Conservation (phyloP, 2,113 vertebrate genomes). For the Burhinus bistriatus region DNA sequence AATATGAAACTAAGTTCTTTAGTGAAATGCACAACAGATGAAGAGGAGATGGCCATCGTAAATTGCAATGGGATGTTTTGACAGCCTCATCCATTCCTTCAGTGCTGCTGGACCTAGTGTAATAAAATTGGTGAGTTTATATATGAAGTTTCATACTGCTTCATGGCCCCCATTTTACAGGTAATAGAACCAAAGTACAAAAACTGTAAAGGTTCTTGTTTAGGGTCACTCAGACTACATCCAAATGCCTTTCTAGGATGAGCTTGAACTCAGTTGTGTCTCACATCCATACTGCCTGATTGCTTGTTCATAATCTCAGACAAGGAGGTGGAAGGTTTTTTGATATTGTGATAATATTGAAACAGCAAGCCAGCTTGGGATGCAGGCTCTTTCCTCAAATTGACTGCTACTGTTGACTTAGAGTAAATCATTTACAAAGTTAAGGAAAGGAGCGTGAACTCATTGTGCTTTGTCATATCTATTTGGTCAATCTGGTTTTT, state of each 20-base stretch:
- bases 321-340: neutral
- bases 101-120: neutral
- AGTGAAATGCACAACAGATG: neutral
- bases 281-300: neutral
- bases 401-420: neutral
- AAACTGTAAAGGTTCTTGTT: neutral
- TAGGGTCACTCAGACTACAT: neutral
- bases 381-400: neutral
- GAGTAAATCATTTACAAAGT: neutral
- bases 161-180: neutral
- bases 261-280: neutral
- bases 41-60: neutral
- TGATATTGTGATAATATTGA: neutral
- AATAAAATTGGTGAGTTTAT: neutral
- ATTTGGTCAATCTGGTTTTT: neutral
- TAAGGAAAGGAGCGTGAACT: neutral
- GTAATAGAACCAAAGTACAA: neutral
- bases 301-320: neutral
- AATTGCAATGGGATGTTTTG: neutral
- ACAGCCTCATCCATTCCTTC: neutral
- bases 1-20: neutral
- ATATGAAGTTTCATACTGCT: neutral
- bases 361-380: neutral
- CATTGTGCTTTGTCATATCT: neutral
- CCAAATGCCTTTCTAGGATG: neutral